Evolutionary conservation across 2,797 vertebrate genomes (phyloP).

Genomic region (Danio kyathit): DNA sequence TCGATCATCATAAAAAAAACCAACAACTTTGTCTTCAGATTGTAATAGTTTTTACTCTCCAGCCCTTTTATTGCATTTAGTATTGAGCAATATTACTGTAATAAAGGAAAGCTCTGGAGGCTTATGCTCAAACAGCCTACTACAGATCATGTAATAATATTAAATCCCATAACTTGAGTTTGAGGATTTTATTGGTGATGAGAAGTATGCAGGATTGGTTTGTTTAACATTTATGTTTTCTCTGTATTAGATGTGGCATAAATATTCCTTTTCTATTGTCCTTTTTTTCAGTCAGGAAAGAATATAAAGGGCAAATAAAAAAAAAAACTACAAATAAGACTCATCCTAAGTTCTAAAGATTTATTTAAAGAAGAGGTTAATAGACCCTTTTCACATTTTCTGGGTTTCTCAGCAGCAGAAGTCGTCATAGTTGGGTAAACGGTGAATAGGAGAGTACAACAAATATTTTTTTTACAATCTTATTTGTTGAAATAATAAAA

Average conservation of each 20-base stretch:
- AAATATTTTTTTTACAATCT: too few relatives aligned
- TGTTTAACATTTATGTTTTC: conserved; percentile 62
- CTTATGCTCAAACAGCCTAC: conserved; percentile 53
- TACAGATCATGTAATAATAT: conserved; percentile 59
- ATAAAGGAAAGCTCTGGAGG: conserved; percentile 67
- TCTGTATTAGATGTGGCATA: conserved; percentile 51
- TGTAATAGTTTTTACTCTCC: conserved; percentile 61
- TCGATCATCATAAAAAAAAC: conserved; percentile 64
- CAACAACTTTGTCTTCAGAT: too few relatives aligned
- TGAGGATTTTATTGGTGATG: conserved; percentile 69
- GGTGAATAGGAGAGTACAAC: too few relatives aligned
- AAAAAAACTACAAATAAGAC: background rate
- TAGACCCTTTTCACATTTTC: too few relatives aligned
- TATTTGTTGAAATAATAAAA: too few relatives aligned
- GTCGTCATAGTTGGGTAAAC: too few relatives aligned
- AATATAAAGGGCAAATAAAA: background rate
- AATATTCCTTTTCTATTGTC: background rate
- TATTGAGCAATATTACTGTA: conserved; percentile 67
- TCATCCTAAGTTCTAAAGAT: background rate
- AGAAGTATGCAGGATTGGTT: conserved; percentile 53
- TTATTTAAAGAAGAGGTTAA: too few relatives aligned
- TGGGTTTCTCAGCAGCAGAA: too few relatives aligned
- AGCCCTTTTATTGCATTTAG: conserved; percentile 65
- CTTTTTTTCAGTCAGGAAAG: background rate
- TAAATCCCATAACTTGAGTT: conserved; percentile 12